Conservation (phyloP, 2,888 invertebrate species). For the Amaurobius ferox region DNA sequence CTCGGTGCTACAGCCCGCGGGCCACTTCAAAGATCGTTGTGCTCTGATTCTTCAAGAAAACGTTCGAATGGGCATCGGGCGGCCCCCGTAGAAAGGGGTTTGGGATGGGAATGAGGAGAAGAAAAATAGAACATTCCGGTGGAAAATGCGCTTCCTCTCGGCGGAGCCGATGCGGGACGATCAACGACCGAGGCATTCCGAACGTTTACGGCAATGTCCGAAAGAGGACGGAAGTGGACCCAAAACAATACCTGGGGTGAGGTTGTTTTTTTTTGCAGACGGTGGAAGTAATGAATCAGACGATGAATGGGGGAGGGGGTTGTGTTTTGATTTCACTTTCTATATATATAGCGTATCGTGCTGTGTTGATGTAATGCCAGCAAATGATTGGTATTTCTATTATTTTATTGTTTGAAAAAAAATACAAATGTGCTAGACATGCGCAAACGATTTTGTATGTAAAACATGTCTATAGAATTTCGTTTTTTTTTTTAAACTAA, state of each 20-base stretch:
- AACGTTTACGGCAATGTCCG: constrained; percentile 9
- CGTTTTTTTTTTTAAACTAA: too few relatives aligned
- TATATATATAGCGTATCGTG: too few relatives aligned
- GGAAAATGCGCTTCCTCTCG: constrained; percentile 59
- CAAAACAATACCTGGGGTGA: neutral
- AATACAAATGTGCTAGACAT: too few relatives aligned
- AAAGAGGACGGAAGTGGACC: constrained; percentile 16
- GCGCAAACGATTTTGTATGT: too few relatives aligned
- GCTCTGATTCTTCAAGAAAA: constrained; percentile 3
- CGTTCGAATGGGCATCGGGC: neutral
- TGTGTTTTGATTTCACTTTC: too few relatives aligned
- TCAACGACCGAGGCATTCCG: constrained; percentile 47
- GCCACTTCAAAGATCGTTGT: neutral
- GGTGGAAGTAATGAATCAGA: too few relatives aligned
- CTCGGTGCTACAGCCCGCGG: neutral
- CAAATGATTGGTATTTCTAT: too few relatives aligned
- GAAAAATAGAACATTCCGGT: constrained; percentile 35
- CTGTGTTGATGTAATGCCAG: too few relatives aligned
- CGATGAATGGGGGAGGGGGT: too few relatives aligned
- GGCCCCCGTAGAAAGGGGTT: constrained; percentile 7
- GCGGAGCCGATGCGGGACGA: constrained; percentile 49
- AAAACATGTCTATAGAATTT: too few relatives aligned
- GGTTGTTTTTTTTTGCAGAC: neutral
- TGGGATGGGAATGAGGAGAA: constrained; percentile 16
- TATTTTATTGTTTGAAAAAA: too few relatives aligned